Percentiles rank a stretch among this genome's conserved stretches.
Evolutionary conservation across 1,140 invertebrate species (phyloP).

Genomic region (Rhopalosiphum maidis): DNA sequence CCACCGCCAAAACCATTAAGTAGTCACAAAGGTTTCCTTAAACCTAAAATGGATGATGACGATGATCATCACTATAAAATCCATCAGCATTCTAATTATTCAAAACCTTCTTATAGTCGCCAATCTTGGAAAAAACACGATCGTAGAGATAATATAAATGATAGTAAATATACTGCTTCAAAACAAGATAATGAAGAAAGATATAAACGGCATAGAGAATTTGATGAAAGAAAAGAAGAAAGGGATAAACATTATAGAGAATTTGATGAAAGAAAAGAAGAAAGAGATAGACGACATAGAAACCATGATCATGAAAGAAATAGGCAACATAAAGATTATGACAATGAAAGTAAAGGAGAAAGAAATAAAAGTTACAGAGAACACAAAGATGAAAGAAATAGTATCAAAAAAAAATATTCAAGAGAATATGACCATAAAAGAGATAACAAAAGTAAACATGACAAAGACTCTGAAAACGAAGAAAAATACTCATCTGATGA

Average conservation of each 20-base stretch:
- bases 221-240: neutral
- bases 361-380: neutral
- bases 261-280: neutral
- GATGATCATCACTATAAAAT: conserved; percentile 51
- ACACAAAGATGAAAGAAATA: conserved; percentile 10
- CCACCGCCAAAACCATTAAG: conserved; percentile 64
- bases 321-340: neutral
- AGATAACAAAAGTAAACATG: conserved; percentile 5
- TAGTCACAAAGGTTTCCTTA: conserved; percentile 66
- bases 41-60: conserved; percentile 63
- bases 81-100: neutral
- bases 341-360: conserved; percentile 6
- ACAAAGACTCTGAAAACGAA: conserved; percentile 14
- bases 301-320: neutral
- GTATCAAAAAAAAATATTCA: neutral
- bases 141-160: neutral
- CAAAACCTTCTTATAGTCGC: conserved; percentile 1
- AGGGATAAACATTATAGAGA: neutral
- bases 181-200: conserved; percentile 23
- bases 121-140: conserved; percentile 50
- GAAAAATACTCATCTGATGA: neutral
- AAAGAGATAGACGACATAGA: neutral
- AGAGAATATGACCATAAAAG: conserved; percentile 21
- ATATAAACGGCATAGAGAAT: conserved; percentile 15
- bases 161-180: neutral